Conservation (phyloP, 2,888 invertebrate species). For the Eupeodes latifasciatus region DNA sequence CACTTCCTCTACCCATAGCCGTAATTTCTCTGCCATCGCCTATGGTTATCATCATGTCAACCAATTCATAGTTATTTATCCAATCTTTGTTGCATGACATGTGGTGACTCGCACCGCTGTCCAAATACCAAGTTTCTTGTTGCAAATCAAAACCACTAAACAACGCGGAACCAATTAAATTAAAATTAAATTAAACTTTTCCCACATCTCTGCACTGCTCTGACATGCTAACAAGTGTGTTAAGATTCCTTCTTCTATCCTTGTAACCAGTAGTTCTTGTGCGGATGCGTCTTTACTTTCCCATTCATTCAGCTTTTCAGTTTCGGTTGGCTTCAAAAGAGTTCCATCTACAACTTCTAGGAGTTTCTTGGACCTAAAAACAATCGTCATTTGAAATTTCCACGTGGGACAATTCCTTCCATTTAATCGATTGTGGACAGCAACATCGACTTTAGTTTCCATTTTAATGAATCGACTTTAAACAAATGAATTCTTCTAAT, state of each 20-base stretch:
- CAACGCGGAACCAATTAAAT: not conserved
- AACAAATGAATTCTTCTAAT: not conserved
- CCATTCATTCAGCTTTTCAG: not conserved
- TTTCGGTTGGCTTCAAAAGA: not conserved
- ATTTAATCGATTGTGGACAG: not conserved
- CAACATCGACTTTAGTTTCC: not conserved
- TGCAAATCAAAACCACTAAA: not conserved
- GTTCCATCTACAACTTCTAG: constrained; percentile 23
- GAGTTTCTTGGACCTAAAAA: constrained; percentile 20
- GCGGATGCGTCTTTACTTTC: too few relatives aligned
- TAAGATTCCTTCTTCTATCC: constrained; percentile 2
- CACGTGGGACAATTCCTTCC: constrained; percentile 31
- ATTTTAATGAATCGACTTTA: not conserved
- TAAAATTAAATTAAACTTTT: too few relatives aligned
- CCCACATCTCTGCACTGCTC: constrained; percentile 39
- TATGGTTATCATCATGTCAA: constrained; percentile 13
- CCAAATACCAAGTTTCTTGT: constrained; percentile 1
- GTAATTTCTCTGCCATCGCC: constrained; percentile 11
- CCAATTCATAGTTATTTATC: constrained; percentile 18
- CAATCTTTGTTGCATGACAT: constrained; percentile 7
- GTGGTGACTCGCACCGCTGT: constrained; percentile 16
- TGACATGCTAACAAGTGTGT: constrained; percentile 14
- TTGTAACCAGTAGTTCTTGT: not conserved
- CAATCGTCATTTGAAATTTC: constrained; percentile 21
- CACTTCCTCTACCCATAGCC: not conserved